Conservation (phyloP, 2,797 vertebrate species). For the Bradypodion pumilum region DNA sequence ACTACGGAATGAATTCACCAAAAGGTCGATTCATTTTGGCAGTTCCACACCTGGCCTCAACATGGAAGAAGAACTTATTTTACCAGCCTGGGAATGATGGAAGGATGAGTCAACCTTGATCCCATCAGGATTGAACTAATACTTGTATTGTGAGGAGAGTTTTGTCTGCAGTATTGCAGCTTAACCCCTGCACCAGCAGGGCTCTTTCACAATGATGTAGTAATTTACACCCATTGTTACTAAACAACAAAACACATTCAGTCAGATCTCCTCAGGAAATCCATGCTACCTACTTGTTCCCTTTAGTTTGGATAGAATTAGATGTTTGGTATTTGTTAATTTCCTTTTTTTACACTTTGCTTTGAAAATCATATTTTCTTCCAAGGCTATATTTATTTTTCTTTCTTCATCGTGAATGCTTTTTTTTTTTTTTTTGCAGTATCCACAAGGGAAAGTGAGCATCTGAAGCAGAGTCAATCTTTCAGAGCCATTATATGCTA, state of each 20-base stretch:
- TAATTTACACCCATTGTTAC: no score
- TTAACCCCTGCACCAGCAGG: no score
- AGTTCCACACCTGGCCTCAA: no score
- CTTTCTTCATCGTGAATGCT: background rate
- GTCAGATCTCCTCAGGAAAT: background rate
- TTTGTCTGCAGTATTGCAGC: no score
- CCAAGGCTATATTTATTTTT: conserved; percentile 22
- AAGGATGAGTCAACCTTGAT: no score
- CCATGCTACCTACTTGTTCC: background rate
- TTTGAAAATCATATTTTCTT: conserved; percentile 31
- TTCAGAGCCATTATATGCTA: conserved; percentile 24
- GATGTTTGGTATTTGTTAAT: background rate
- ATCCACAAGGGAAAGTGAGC: conserved; percentile 25
- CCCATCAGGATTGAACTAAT: no score
- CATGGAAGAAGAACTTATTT: no score
- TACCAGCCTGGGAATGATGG: no score
- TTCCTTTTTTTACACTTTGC: conserved; percentile 12
- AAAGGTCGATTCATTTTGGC: no score
- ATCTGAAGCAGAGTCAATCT: conserved; percentile 22
- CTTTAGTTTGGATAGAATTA: background rate
- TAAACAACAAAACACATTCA: background rate
- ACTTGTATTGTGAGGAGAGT: no score
- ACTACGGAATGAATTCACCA: no score
- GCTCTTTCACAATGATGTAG: no score
- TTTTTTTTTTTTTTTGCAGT: conserved; percentile 8